A percentile compares a stretch with the other conserved stretches of the same genome.
These are phyloP conservation scores for Epinephelus awoara DNA, from an alignment of 2,797 vertebrate species.

Conservation along the genomic window DNA sequence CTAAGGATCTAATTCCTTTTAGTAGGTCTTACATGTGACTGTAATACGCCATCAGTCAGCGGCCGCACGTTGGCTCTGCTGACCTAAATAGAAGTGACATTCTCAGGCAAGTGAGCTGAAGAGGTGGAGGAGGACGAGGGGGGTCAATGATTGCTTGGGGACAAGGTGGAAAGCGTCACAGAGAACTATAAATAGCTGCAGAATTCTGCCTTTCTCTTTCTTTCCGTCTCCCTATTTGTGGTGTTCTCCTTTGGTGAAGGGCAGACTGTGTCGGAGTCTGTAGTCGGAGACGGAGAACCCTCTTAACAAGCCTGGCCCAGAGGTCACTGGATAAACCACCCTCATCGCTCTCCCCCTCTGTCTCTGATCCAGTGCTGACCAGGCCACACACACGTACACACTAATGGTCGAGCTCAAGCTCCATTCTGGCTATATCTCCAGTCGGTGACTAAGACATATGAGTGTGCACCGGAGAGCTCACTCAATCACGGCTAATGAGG, in stretches of 20 bases:
- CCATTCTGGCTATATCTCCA: slow-evolving; percentile 55
- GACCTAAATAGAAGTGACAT: slow-evolving; percentile 84
- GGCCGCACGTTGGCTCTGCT: slow-evolving; percentile 57
- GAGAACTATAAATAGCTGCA: slow-evolving; percentile 70
- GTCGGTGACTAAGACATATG: slow-evolving; percentile 78
- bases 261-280: slow-evolving; percentile 58
- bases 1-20: slow-evolving; percentile 61
- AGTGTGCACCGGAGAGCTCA: slow-evolving; percentile 72
- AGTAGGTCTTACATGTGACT: slow-evolving; percentile 61
- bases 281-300: slow-evolving; percentile 62
- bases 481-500: slow-evolving; percentile 84
- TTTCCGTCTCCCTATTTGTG: slow-evolving; percentile 39
- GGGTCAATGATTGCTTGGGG: slow-evolving; percentile 73
- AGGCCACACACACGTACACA: slow-evolving; percentile 61
- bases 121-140: slow-evolving; percentile 56
- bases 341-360: slow-evolving; percentile 61
- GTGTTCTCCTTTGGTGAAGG: slow-evolving; percentile 69
- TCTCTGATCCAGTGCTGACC: slow-evolving; percentile 68
- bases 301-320: slow-evolving; percentile 75
- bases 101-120: slow-evolving; percentile 63
- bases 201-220: slow-evolving; percentile 38
- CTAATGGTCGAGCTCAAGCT: slow-evolving; percentile 58
- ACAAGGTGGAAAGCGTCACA: slow-evolving; percentile 63
- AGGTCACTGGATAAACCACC: slow-evolving; percentile 72
- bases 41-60: slow-evolving; percentile 56